Evolutionary conservation across 1,140 invertebrate species (phyloP).

Genomic region (Drosophila murphyi): DNA sequence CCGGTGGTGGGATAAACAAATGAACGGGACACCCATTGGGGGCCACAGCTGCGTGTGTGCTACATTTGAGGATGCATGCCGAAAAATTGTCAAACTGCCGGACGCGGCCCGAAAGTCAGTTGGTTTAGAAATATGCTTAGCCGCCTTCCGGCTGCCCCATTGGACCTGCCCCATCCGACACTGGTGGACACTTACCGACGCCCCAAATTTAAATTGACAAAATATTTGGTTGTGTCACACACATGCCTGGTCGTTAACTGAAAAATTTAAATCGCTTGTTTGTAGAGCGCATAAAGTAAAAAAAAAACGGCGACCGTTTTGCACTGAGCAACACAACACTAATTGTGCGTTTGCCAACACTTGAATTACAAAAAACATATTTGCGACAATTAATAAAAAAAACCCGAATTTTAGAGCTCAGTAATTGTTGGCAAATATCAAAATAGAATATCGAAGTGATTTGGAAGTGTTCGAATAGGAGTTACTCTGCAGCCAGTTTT

Average conservation of each 20-base stretch:
- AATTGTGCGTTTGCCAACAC: constrained; percentile 73
- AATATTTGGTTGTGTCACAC: constrained; percentile 63
- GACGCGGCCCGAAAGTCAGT: constrained; percentile 69
- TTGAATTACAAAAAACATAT: constrained; percentile 70
- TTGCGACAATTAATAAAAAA: constrained; percentile 73
- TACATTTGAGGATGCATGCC: constrained; percentile 70
- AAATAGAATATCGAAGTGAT: neutral
- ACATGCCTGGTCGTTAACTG: constrained; percentile 49
- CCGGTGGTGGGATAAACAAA: constrained; percentile 60
- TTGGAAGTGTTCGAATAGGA: neutral
- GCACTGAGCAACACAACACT: constrained; percentile 24
- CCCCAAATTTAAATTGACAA: constrained; percentile 78
- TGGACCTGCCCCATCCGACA: neutral
- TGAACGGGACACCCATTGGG: constrained; percentile 57
- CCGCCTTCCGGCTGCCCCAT: constrained; percentile 32
- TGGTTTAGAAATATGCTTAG: constrained; percentile 72
- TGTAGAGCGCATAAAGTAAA: constrained; percentile 24
- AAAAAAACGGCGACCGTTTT: constrained; percentile 4
- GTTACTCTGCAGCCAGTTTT: constrained; percentile 2
- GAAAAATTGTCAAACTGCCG: constrained; percentile 78
- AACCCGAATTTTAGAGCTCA: neutral
- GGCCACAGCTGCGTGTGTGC: constrained; percentile 71
- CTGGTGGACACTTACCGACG: constrained; percentile 28
- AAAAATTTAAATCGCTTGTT: constrained; percentile 60
- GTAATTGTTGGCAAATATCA: neutral